Percentiles rank a stretch among this genome's conserved stretches.
These are phyloP conservation scores for Anoplolepis gracilipes DNA, from an alignment of 1,140 invertebrate species.

Conservation along the genomic window DNA sequence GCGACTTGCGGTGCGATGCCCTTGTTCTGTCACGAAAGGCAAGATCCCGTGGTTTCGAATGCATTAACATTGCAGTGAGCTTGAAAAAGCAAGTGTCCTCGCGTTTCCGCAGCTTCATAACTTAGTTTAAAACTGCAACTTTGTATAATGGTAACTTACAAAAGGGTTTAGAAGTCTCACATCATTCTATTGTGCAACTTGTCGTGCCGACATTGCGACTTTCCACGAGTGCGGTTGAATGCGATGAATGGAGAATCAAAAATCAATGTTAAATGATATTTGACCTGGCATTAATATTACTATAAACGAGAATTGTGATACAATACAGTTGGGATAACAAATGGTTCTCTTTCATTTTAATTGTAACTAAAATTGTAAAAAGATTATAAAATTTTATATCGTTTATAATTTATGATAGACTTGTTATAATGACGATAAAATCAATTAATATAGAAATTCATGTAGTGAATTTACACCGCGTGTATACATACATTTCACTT, in stretches of 20 bases:
- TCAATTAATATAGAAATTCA: background rate
- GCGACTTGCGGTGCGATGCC: conserved; percentile 45
- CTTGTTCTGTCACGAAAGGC: conserved; percentile 48
- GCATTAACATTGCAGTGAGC: conserved; percentile 47
- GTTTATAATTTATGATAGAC: background rate
- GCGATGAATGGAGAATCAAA: conserved; percentile 4
- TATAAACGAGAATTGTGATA: background rate
- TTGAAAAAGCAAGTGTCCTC: conserved; percentile 43
- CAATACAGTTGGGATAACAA: too few relatives aligned
- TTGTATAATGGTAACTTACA: conserved; percentile 31
- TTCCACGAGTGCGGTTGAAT: conserved; percentile 9
- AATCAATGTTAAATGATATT: conserved; percentile 11
- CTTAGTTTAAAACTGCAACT: conserved; percentile 64
- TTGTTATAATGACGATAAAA: background rate
- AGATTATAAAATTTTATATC: background rate
- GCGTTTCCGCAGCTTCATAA: conserved; percentile 46
- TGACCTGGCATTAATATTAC: background rate
- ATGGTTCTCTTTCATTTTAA: background rate
- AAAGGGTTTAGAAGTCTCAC: conserved; percentile 25
- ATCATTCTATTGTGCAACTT: background rate
- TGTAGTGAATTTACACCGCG: background rate
- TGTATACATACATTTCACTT: too few relatives aligned
- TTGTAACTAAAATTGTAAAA: background rate
- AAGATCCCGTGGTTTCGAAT: conserved; percentile 57
- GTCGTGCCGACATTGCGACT: background rate